These are phyloP conservation scores for Achlya flavicornis DNA, from an alignment of 2,888 invertebrate genomes.

Conservation along the genomic window DNA sequence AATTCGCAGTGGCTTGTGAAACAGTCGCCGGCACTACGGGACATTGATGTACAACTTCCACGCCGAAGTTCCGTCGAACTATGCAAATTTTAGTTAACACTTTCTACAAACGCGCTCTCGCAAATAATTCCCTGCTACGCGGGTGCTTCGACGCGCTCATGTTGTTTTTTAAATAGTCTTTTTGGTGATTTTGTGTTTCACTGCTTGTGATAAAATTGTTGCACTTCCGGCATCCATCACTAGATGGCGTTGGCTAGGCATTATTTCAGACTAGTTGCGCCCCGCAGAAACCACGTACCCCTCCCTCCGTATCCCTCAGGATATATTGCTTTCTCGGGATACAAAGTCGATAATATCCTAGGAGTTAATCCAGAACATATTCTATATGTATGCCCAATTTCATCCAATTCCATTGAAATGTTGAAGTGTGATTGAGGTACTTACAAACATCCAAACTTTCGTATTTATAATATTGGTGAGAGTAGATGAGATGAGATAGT, in stretches of 20 bases:
- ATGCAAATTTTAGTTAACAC: slow-evolving; percentile 75
- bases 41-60: slow-evolving; percentile 59
- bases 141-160: slow-evolving; percentile 24
- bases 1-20: slow-evolving; percentile 43
- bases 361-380: too few species aligned
- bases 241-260: neutral
- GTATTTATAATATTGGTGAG: too few species aligned
- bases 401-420: too few species aligned
- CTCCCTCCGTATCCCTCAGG: too few species aligned
- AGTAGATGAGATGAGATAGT: too few species aligned
- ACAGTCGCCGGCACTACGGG: slow-evolving; percentile 39
- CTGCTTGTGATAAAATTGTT: slow-evolving; percentile 18
- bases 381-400: too few species aligned
- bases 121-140: slow-evolving; percentile 47
- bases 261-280: too few species aligned
- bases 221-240: neutral
- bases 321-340: too few species aligned
- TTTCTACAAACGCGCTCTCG: slow-evolving; percentile 62
- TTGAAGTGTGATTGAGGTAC: too few species aligned
- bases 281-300: neutral
- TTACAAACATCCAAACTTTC: too few species aligned
- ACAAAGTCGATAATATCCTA: too few species aligned
- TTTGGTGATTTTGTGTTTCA: slow-evolving; percentile 24
- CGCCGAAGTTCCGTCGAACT: slow-evolving; percentile 63
- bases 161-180: slow-evolving; percentile 28